Evolutionary conservation across 2,797 vertebrate genomes (phyloP).

Genomic region (Eulemur albifrons): DNA sequence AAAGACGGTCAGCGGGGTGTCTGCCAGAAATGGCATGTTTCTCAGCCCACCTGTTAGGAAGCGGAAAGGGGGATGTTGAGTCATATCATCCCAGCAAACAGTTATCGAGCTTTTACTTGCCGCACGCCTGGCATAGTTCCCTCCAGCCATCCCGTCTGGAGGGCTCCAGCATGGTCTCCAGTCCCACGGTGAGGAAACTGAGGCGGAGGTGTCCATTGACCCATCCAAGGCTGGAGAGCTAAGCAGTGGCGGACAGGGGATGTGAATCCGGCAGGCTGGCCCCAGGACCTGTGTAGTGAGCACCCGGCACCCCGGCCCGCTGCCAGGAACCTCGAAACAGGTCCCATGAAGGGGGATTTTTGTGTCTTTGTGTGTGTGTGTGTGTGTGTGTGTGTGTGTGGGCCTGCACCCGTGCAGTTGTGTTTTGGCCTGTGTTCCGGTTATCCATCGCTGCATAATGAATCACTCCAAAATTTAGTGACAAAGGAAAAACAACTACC

Average conservation of each 20-base stretch:
- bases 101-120: neutral
- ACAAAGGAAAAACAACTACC: neutral
- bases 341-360: neutral
- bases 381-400: neutral
- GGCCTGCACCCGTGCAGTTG: neutral
- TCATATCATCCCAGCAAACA: conserved; percentile 88
- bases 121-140: neutral
- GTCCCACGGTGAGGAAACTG: neutral
- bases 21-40: conserved; percentile 73
- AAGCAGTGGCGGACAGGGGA: neutral
- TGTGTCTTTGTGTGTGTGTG: neutral
- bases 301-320: neutral
- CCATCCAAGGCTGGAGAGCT: neutral
- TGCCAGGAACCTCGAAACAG: neutral
- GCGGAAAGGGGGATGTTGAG: conserved; percentile 87
- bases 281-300: neutral
- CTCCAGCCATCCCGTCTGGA: neutral
- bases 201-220: neutral
- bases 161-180: neutral
- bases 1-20: conserved; percentile 67
- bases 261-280: neutral
- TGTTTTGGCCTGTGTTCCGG: neutral
- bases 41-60: conserved; percentile 89
- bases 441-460: neutral
- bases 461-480: neutral